phyloP scores from a whole-genome alignment of 2,888 invertebrate species.

The Auanema freiburgensis region DNA sequence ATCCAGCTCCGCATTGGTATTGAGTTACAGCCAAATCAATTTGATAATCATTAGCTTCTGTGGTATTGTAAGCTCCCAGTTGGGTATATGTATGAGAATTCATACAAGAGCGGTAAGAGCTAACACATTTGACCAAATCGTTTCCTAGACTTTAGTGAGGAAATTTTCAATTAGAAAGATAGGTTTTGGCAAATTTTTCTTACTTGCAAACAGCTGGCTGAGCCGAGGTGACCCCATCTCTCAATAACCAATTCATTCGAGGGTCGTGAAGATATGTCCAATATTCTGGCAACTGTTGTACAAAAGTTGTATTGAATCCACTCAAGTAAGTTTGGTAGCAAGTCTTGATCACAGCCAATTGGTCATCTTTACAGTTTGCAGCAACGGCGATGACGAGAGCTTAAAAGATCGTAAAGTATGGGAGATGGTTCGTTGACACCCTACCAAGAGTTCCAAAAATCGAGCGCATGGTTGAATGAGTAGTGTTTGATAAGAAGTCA shows the following conservation, averaged over 20 bases:
- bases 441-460: no score
- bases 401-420: no score
- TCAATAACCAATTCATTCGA: constrained; percentile 26
- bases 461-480: no score
- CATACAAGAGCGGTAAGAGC: constrained; percentile 24
- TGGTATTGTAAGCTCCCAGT: constrained; percentile 33
- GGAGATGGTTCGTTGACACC: no score
- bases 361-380: no score
- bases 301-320: constrained; percentile 35
- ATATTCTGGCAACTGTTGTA: constrained; percentile 30
- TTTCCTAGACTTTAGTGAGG: constrained; percentile 29
- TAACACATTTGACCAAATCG: constrained; percentile 24
- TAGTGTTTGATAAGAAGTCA: no score
- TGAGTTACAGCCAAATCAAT: constrained; percentile 39
- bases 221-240: constrained; percentile 25
- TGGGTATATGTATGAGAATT: constrained; percentile 28
- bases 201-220: constrained; percentile 41
- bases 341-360: constrained; percentile 14
- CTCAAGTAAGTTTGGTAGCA: constrained; percentile 35
- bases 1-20: constrained; percentile 39
- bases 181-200: constrained; percentile 4
- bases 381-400: no score
- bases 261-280: constrained; percentile 29
- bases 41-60: constrained; percentile 39
- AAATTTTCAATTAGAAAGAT: not conserved